These are phyloP conservation scores for Spermophilus dauricus DNA, from an alignment of 2,113 vertebrate genomes.

Conservation along the genomic window DNA sequence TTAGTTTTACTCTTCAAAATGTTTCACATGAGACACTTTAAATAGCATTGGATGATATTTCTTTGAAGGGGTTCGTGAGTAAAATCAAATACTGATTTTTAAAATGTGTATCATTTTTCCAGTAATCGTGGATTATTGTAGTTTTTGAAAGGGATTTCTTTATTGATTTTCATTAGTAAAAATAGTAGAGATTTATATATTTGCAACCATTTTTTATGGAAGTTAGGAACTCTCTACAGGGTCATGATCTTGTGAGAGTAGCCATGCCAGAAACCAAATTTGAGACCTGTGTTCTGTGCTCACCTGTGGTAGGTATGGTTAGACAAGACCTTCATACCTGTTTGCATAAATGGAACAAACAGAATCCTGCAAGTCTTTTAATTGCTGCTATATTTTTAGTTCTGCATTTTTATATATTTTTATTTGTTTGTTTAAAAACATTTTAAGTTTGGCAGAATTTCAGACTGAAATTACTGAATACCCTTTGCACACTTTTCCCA, in stretches of 20 bases:
- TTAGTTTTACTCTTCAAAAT: neutral
- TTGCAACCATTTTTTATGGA: too few species aligned
- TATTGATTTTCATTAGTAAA: too few species aligned
- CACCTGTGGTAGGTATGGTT: neutral
- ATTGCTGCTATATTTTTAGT: neutral
- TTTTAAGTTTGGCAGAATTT: neutral
- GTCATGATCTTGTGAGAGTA: neutral
- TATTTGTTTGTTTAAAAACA: neutral
- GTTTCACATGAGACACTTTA: neutral
- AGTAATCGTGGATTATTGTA: too few species aligned
- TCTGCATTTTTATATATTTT: neutral
- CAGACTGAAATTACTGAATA: neutral
- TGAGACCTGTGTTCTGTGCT: neutral
- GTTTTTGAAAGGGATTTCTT: too few species aligned
- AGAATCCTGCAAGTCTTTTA: neutral
- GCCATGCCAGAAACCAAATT: neutral
- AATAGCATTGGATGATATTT: neutral
- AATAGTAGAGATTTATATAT: too few species aligned
- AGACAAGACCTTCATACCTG: neutral
- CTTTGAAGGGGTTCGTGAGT: neutral
- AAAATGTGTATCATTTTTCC: neutral
- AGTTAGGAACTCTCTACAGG: neutral
- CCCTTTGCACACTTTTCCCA: neutral
- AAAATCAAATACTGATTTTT: neutral
- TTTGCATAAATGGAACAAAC: neutral